phyloP scores from a whole-genome alignment of 2,797 vertebrate genomes.

The Ispidina picta region DNA sequence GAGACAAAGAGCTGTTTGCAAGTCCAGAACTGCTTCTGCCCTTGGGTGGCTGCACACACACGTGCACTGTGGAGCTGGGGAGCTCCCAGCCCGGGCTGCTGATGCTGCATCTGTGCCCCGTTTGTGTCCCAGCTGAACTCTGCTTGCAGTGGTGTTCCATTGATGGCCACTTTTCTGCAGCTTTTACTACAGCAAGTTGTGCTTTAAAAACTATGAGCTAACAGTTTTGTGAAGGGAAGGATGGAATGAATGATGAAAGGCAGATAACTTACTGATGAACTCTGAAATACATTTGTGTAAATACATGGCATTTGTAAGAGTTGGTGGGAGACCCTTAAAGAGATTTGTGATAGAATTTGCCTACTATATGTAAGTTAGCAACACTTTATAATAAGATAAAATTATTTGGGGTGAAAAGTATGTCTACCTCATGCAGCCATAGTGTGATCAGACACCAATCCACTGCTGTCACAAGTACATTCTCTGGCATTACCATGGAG shows the following conservation, averaged over 20 bases:
- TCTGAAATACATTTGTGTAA: not conserved
- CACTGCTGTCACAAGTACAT: not conserved
- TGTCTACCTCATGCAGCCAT: not conserved
- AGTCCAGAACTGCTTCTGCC: conserved; percentile 28
- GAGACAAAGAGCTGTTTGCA: conserved; percentile 57
- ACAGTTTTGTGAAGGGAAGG: not conserved
- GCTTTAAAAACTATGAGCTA: not conserved
- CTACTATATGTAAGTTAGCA: not conserved
- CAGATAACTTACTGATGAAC: not conserved
- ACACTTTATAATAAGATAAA: not conserved
- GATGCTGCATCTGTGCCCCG: not conserved
- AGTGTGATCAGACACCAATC: not conserved
- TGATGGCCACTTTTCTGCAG: not conserved
- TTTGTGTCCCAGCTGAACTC: not conserved
- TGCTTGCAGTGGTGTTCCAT: not conserved
- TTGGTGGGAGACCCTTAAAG: not conserved
- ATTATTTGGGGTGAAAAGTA: no score
- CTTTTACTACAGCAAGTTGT: not conserved
- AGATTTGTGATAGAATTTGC: not conserved
- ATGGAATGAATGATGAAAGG: not conserved
- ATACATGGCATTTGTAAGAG: not conserved
- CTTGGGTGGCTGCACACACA: not conserved
- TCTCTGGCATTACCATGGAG: fast-evolving
- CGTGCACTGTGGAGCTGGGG: not conserved
- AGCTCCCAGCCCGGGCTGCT: not conserved